These are phyloP conservation scores for Drosophila quinaria DNA, from an alignment of 2,888 invertebrate species.

Conservation along the genomic window DNA sequence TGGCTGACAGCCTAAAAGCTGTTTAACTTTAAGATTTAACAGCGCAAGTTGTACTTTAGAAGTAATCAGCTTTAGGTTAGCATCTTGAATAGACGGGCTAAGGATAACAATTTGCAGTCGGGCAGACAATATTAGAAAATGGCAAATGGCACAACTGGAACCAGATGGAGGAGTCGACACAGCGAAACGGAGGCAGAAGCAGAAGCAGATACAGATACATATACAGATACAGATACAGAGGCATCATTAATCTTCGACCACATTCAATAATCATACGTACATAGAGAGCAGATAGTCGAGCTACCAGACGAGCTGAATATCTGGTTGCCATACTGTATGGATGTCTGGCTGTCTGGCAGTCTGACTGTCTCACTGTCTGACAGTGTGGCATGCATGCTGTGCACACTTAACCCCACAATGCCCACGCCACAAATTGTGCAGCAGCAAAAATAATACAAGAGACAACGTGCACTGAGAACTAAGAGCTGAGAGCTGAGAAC, in stretches of 20 bases:
- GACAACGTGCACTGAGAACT: conserved; percentile 14
- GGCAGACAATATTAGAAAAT: conserved; percentile 49
- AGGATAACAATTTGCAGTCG: conserved; percentile 32
- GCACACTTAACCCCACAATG: conserved; percentile 54
- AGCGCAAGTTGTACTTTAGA: neutral
- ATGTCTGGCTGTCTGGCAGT: conserved; percentile 11
- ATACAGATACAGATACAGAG: conserved; percentile 41
- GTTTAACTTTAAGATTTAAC: conserved; percentile 1
- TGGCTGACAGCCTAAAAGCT: neutral
- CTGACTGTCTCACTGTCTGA: conserved; percentile 18
- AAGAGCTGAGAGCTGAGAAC: neutral
- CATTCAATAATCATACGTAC: conserved; percentile 81
- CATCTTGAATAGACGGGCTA: conserved; percentile 21
- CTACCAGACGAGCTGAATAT: conserved; percentile 48
- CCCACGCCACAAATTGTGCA: conserved; percentile 36
- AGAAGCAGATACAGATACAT: conserved; percentile 8
- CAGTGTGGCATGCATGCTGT: conserved; percentile 37
- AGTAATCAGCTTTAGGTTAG: conserved; percentile 45
- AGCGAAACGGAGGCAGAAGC: conserved; percentile 7
- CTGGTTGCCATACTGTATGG: conserved; percentile 14
- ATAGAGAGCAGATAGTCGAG: conserved; percentile 54
- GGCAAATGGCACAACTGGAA: conserved; percentile 39
- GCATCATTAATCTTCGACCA: conserved; percentile 81
- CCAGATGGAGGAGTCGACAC: conserved; percentile 11
- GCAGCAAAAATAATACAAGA: conserved; percentile 41